Percentiles rank a stretch among this genome's conserved stretches.
Conservation (phyloP, 2,113 vertebrate species). For the Syrmaticus mikado region DNA sequence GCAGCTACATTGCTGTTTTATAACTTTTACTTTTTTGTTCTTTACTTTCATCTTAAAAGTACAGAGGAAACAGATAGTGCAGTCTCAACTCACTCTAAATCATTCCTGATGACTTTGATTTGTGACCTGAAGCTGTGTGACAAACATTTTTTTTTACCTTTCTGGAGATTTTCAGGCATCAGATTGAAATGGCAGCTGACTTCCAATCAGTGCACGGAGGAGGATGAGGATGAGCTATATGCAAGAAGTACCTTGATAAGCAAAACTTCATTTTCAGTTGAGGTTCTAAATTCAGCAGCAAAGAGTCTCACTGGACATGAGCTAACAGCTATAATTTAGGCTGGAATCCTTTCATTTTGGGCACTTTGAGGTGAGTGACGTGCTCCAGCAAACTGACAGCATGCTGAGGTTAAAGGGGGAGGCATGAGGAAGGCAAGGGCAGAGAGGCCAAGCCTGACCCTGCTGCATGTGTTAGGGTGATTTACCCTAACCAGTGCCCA, state of each 20-base stretch:
- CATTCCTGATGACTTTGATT: background rate
- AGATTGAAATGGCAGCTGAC: background rate
- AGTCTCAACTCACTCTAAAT: background rate
- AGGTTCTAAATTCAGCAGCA: background rate
- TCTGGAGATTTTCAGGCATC: background rate
- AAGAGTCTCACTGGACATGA: rapidly evolving
- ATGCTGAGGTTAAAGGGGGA: no score
- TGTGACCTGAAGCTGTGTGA: background rate
- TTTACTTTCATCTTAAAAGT: background rate
- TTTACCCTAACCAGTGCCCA: background rate
- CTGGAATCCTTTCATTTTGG: background rate
- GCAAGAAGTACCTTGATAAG: background rate
- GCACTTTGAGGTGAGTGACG: background rate
- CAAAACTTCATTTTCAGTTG: background rate
- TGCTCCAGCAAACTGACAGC: background rate
- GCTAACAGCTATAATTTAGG: background rate
- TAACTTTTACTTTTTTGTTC: background rate
- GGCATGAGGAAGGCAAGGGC: rapidly evolving
- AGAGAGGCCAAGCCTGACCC: background rate
- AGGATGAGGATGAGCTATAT: background rate
- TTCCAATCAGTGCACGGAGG: background rate
- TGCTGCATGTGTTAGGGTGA: rapidly evolving
- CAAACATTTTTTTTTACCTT: background rate
- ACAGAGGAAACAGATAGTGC: background rate
- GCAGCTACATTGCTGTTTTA: background rate